A percentile compares a stretch with the other conserved stretches of the same genome.
Conservation (phyloP, 2,113 vertebrate genomes). For the Lipotes vexillifer region DNA sequence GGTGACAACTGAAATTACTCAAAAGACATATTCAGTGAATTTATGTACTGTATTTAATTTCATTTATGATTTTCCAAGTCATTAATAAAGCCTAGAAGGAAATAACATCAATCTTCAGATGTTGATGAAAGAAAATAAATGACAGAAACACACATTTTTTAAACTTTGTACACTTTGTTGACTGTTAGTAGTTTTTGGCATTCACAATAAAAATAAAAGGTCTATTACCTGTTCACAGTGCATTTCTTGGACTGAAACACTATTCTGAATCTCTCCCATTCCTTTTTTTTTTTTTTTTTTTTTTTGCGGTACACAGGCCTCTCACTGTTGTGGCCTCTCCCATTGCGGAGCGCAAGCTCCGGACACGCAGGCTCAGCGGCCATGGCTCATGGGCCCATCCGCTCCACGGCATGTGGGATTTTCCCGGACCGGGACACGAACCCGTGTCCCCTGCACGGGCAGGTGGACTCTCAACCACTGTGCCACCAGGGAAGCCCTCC, state of each 20-base stretch:
- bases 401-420: too few relatives aligned
- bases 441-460: too few relatives aligned
- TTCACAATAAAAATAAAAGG: neutral
- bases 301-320: accelerated
- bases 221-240: neutral
- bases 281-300: neutral
- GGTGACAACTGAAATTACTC: neutral
- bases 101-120: neutral
- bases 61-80: neutral
- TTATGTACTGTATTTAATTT: neutral
- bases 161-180: neutral
- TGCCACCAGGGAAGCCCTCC: too few relatives aligned
- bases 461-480: too few relatives aligned
- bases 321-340: too few relatives aligned
- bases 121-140: neutral
- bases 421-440: too few relatives aligned
- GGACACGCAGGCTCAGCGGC: too few relatives aligned
- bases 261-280: neutral
- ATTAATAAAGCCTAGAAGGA: neutral
- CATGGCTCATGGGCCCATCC: too few relatives aligned
- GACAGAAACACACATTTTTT: neutral
- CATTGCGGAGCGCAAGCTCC: too few relatives aligned
- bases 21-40: neutral
- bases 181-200: neutral
- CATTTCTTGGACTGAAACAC: neutral